These are phyloP conservation scores for Baryphthengus martii DNA, from an alignment of 2,113 vertebrate species.

Conservation along the genomic window DNA sequence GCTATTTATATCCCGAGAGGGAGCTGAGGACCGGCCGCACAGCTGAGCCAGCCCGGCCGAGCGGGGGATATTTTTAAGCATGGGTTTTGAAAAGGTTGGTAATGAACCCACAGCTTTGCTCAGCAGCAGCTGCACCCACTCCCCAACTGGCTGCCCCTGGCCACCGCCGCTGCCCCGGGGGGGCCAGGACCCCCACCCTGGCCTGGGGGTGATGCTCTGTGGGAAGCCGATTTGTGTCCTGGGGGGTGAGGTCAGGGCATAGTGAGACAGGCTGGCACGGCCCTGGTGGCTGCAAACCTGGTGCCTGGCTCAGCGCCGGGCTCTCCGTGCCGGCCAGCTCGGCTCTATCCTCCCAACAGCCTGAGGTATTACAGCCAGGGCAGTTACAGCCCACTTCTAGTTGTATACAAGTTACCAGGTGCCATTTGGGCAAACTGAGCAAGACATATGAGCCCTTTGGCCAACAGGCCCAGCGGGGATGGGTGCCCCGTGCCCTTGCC, in stretches of 20 bases:
- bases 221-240: neutral
- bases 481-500: neutral
- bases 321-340: accelerated
- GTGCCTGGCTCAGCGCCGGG: neutral
- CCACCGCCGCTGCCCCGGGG: accelerated
- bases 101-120: constrained; percentile 4
- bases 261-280: accelerated
- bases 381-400: neutral
- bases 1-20: constrained; percentile 47
- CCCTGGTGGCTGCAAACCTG: neutral
- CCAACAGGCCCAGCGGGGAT: neutral
- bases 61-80: constrained; percentile 35
- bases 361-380: neutral
- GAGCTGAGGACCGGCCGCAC: constrained; percentile 23
- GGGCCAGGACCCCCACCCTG: accelerated
- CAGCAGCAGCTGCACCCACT: neutral
- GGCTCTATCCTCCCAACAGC: neutral
- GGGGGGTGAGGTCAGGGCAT: neutral
- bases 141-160: neutral
- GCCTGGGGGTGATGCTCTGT: neutral
- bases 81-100: neutral
- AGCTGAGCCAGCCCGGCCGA: constrained; percentile 22
- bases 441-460: accelerated
- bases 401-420: neutral
- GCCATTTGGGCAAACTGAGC: neutral